Conservation (phyloP, 2,888 invertebrate species). For the Drymonia ruficornis region DNA sequence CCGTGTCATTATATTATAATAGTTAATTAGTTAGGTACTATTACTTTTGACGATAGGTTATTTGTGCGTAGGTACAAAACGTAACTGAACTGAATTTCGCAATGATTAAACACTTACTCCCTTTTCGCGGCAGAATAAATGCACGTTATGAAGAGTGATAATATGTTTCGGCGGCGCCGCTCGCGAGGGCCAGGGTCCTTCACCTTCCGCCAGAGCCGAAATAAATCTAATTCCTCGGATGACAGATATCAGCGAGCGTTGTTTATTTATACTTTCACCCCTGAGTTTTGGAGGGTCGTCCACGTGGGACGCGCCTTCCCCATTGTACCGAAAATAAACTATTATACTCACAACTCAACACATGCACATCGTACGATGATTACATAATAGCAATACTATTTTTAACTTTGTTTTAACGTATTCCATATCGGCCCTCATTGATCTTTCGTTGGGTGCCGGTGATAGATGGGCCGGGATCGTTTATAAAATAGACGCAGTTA, state of each 20-base stretch:
- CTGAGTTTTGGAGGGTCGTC: conserved; percentile 64
- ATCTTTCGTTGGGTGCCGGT: conserved; percentile 12
- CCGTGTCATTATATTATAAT: too few species aligned
- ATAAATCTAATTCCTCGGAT: conserved; percentile 83
- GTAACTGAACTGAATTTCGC: not conserved
- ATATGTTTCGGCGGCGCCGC: conserved; percentile 34
- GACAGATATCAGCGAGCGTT: conserved; percentile 84
- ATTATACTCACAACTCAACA: conserved; percentile 70
- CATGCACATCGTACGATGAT: conserved; percentile 37
- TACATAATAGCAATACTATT: conserved; percentile 28
- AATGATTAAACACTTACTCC: conserved; percentile 20
- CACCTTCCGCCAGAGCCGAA: conserved; percentile 77
- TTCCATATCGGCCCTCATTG: conserved; percentile 5
- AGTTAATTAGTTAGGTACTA: too few species aligned
- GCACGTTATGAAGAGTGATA: conserved; percentile 20
- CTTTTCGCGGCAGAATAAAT: conserved; percentile 17
- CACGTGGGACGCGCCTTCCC: conserved; percentile 68
- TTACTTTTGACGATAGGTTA: too few species aligned
- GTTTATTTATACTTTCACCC: conserved; percentile 83
- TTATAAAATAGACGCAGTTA: conserved; percentile 43
- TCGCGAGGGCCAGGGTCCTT: conserved; percentile 71
- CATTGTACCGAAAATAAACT: conserved; percentile 76
- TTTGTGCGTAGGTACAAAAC: conserved; percentile 13
- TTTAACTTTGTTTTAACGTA: conserved; percentile 5
- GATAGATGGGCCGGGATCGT: conserved; percentile 33